These are phyloP conservation scores for Dicyrtomina minuta DNA, from an alignment of 2,888 invertebrate genomes.

Conservation along the genomic window DNA sequence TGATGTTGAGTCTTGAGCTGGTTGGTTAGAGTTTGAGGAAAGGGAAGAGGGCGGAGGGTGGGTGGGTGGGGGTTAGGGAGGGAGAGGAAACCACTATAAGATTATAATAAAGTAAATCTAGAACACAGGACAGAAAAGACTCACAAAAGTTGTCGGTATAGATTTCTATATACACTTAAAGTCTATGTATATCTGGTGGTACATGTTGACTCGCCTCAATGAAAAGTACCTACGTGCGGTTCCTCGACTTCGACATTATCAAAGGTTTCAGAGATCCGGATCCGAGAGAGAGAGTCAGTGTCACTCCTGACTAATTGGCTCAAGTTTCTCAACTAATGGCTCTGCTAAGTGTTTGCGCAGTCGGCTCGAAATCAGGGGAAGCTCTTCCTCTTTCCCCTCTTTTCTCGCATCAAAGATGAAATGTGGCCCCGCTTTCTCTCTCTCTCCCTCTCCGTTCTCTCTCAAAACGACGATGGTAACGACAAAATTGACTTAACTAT, in stretches of 20 bases:
- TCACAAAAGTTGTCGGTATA: neutral
- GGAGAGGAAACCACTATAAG: too few species aligned
- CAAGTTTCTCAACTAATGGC: conserved; percentile 30
- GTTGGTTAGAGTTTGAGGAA: too few species aligned
- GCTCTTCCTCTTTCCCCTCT: neutral
- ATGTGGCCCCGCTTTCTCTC: neutral
- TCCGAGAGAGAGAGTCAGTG: too few species aligned
- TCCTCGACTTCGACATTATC: conserved; percentile 15
- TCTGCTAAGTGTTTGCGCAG: conserved; percentile 29
- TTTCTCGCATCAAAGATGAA: conserved; percentile 6
- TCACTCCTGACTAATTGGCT: conserved; percentile 30
- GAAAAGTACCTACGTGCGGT: neutral
- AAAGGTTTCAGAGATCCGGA: conserved; percentile 26
- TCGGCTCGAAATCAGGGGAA: conserved; percentile 17
- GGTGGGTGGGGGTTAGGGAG: neutral
- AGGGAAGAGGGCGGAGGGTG: neutral
- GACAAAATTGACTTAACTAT: conserved; percentile 21
- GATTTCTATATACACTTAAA: too few species aligned
- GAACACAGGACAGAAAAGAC: neutral
- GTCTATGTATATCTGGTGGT: too few species aligned
- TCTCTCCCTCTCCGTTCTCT: too few species aligned
- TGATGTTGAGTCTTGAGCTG: too few species aligned
- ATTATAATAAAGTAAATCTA: neutral
- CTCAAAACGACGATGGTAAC: too few species aligned
- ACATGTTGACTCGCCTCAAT: too few species aligned